phyloP scores from a whole-genome alignment of 2,113 vertebrate genomes.

The Cebidichthys violaceus region DNA sequence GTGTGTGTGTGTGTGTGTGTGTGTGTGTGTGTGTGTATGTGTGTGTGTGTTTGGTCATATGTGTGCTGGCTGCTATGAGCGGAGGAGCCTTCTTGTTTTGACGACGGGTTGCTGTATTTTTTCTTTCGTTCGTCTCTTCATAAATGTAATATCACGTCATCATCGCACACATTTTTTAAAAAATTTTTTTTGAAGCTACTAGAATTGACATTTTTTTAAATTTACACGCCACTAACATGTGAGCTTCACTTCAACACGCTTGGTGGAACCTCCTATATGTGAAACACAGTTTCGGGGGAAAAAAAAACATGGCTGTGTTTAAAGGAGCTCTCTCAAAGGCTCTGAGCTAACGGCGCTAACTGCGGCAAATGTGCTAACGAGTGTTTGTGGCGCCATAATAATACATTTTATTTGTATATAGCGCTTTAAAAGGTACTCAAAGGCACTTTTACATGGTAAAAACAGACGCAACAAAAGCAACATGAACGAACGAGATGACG shows the following conservation, averaged over 20 bases:
- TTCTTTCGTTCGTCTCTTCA: neutral
- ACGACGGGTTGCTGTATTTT: neutral
- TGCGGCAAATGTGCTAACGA: no score
- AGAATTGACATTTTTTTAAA: neutral
- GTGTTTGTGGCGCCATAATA: no score
- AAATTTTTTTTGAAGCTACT: neutral
- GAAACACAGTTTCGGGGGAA: no score
- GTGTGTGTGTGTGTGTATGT: constrained; percentile 23
- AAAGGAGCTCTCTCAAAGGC: neutral
- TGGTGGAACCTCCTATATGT: neutral
- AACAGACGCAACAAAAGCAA: no score
- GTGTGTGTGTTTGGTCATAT: constrained; percentile 13
- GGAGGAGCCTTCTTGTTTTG: constrained; percentile 1
- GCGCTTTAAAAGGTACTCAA: no score
- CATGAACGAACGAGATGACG: no score
- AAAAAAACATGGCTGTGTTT: no score
- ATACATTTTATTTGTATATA: no score
- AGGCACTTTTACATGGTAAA: no score
- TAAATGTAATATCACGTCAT: neutral
- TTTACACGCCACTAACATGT: neutral
- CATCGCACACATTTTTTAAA: neutral
- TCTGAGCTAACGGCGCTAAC: no score
- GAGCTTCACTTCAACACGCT: neutral
- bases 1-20: constrained; percentile 27
- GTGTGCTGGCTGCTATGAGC: neutral